These are phyloP conservation scores for Mirounga angustirostris DNA, from an alignment of 2,113 vertebrate species.

Conservation along the genomic window DNA sequence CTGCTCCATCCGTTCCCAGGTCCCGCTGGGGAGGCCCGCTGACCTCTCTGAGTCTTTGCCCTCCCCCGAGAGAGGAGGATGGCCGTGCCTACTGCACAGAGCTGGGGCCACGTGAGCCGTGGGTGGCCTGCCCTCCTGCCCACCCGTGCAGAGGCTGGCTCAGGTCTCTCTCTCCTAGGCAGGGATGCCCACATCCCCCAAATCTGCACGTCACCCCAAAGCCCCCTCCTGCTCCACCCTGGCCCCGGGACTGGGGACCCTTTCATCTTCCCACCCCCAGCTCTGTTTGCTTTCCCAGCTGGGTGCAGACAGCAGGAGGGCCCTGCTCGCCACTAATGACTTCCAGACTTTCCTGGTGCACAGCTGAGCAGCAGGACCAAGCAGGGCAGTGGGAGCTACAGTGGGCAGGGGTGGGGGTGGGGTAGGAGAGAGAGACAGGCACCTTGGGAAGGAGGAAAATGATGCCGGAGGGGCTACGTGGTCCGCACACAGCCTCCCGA, in stretches of 20 bases:
- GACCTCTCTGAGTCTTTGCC: not conserved
- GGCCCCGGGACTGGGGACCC: not conserved
- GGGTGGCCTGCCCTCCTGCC: accelerated
- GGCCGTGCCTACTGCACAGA: not conserved
- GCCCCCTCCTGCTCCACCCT: constrained; percentile 47
- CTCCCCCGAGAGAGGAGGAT: not conserved
- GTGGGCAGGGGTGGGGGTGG: not conserved
- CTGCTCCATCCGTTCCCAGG: accelerated
- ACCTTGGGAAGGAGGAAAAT: not conserved
- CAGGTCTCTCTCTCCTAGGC: not conserved
- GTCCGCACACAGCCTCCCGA: not conserved
- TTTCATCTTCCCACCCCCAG: not conserved
- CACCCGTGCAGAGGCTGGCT: no score
- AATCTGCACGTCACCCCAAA: not conserved
- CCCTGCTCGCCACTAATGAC: constrained; percentile 83
- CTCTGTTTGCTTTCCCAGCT: constrained; percentile 82
- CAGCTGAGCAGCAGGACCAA: constrained; percentile 41
- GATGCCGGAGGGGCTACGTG: not conserved
- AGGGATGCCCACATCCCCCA: not conserved
- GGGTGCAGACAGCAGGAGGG: constrained; percentile 56
- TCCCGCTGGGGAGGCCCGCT: accelerated
- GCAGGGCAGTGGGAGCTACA: not conserved
- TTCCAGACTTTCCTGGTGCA: constrained; percentile 82
- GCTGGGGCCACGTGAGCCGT: not conserved
- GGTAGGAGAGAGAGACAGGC: not conserved